A percentile compares a stretch with the other conserved stretches of the same genome.
Conservation (phyloP, 64 coral and sea anemone genomes). For the Pocillopora verrucosa region DNA sequence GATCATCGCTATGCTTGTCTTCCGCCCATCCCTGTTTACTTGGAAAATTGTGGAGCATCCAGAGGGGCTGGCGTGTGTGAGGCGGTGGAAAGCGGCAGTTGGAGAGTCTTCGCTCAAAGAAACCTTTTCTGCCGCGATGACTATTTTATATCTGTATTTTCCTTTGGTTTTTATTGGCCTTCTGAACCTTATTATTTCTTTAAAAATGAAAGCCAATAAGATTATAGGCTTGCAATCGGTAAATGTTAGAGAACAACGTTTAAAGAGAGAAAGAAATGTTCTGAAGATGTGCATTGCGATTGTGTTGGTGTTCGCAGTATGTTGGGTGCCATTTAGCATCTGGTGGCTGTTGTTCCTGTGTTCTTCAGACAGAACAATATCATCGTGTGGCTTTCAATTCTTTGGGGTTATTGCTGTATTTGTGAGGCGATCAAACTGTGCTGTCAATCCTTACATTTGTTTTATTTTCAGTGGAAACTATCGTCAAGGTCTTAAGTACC, state of each 20-base stretch:
- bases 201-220: background rate
- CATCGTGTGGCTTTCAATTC: no score
- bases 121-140: background rate
- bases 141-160: background rate
- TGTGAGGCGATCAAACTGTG: no score
- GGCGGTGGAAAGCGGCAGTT: background rate
- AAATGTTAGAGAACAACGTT: background rate
- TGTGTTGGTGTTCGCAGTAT: background rate
- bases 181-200: background rate
- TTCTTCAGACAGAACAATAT: no score
- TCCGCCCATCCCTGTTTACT: background rate
- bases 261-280: background rate
- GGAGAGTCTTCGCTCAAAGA: background rate
- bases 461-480: no score
- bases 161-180: background rate
- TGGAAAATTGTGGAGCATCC: background rate
- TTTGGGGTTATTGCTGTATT: no score
- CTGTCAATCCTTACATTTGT: no score
- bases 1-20: background rate
- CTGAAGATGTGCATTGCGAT: background rate
- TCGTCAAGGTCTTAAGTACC: no score
- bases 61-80: background rate
- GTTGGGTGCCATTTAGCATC: background rate
- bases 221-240: background rate
- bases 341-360: background rate